Evolutionary conservation across 2,888 invertebrate species (phyloP), one percentile per base, ranked within the genome.

Genomic region (Amiota minor): DNA sequence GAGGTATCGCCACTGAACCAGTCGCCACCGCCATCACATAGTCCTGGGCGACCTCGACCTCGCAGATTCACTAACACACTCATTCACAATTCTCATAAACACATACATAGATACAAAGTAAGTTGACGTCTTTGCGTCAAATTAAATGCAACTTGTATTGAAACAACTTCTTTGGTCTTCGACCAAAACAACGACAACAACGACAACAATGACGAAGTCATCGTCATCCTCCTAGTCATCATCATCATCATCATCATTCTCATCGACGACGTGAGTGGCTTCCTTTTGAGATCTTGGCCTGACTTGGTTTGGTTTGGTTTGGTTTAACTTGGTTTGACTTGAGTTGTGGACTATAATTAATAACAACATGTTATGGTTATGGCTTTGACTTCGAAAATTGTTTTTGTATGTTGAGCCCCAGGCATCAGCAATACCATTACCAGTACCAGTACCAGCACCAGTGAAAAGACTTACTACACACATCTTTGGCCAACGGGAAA

Each of bases 301-400:
- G 53, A 61, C 69, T 20, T 59, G 59, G 20, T 4, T 18, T 59
- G 67, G 69, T 16, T 47, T 75, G 75, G 56, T 59, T 70, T 20
- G 20, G 20, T 16, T 59, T 12, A 18, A 59, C 16, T 50, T 35
- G 35, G 35, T 35, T 18, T 20, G 18, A 45, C 81, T 76, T 83
- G 81, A 77, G 78, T 78, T 83, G 85, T 84, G 83, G 80, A 82
- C 80, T 85, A 85, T 85, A 85, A 85, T 85, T 85, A 85, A 85
- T 83, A 84, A 83, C 82, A 83, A 83, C 84, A 84, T 84, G 84
- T 84, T 85, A 85, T 85, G 85, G 83, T 85, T 85, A 85, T 85
- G 84, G 84, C 80, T 79, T 76, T 73, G 62, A 71, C 62, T 71
- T 50, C 45, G 78, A 79, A 81, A 81, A 81, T 81, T 81, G 82